Percentiles rank a stretch among this genome's conserved stretches.
phyloP scores from a whole-genome alignment of 2,113 vertebrate species.

The Phylloscopus trochilus region DNA sequence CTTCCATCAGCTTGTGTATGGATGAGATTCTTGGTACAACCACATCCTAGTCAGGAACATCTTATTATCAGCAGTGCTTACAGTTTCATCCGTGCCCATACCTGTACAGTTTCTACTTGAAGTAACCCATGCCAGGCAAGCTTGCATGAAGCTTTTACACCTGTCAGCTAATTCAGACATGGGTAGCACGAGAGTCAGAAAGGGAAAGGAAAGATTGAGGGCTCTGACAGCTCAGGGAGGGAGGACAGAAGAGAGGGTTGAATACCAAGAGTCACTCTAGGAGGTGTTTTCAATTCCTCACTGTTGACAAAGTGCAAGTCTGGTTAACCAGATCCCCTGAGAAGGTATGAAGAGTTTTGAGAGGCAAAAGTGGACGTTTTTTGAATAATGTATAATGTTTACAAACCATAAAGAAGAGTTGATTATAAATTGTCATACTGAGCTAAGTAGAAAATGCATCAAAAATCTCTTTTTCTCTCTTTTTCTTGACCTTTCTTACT shows the following conservation, averaged over 20 bases:
- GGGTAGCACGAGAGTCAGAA: neutral
- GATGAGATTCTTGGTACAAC: neutral
- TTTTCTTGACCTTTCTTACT: neutral
- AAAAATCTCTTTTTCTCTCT: neutral
- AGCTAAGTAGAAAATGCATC: neutral
- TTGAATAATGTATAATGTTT: neutral
- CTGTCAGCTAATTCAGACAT: neutral
- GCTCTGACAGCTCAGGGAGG: neutral
- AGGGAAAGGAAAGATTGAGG: neutral
- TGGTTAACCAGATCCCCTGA: neutral
- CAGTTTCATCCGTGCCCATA: neutral
- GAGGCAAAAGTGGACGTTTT: neutral
- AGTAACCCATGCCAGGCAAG: neutral
- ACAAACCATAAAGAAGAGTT: neutral
- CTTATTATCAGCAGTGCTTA: neutral
- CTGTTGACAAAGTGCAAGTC: neutral
- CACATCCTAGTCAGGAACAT: neutral
- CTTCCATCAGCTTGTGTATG: neutral
- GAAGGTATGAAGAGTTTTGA: neutral
- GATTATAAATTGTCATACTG: neutral
- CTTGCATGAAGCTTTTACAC: neutral
- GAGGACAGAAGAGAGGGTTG: neutral
- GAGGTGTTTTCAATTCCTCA: neutral
- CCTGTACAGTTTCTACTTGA: neutral
- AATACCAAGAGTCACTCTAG: neutral